Conservation (phyloP, 2,888 invertebrate species). For the Bruchidius siliquastri region DNA sequence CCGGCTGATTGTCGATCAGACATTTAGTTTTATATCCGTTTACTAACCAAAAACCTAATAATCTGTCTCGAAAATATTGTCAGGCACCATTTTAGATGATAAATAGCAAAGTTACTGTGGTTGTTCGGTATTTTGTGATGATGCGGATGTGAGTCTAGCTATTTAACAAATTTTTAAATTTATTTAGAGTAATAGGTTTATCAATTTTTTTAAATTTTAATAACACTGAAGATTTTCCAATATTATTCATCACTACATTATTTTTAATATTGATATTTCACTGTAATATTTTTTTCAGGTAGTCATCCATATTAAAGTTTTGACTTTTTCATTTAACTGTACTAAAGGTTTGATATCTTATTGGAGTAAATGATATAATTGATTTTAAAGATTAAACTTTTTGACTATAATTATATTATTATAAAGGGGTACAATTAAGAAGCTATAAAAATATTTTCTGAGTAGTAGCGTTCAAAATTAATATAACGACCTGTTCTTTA, state of each 20-base stretch:
- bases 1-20: too few species aligned
- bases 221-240: background rate
- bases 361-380: background rate
- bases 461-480: background rate
- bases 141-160: conserved; percentile 15
- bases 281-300: background rate
- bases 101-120: background rate
- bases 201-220: background rate
- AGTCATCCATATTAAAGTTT: background rate
- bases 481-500: background rate
- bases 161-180: conserved; percentile 25
- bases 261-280: background rate
- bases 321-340: background rate
- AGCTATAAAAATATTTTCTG: background rate
- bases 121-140: background rate
- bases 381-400: too few species aligned
- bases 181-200: conserved; percentile 19
- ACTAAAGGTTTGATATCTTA: background rate
- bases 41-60: too few species aligned
- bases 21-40: too few species aligned
- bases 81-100: too few species aligned
- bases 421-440: too few species aligned
- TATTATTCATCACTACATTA: background rate
- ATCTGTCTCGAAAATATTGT: too few species aligned
- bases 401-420: too few species aligned